These are phyloP conservation scores for Portunus trituberculatus DNA, from an alignment of 1,140 invertebrate genomes.

Conservation along the genomic window DNA sequence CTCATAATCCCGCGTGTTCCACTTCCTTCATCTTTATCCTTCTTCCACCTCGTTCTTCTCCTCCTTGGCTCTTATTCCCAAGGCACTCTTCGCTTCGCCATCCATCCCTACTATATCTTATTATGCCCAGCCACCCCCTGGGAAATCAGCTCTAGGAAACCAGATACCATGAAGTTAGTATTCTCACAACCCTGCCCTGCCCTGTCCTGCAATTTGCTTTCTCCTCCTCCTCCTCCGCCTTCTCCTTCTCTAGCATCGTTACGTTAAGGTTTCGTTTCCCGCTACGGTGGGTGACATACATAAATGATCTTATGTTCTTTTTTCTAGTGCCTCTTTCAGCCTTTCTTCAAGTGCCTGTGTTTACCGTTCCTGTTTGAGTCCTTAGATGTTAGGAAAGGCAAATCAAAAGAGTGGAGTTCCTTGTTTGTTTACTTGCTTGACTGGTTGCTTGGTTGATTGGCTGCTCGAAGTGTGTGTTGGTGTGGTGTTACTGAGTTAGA, in stretches of 20 bases:
- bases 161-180: conserved; percentile 13
- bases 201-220: neutral
- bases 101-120: no score
- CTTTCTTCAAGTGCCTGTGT: neutral
- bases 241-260: neutral
- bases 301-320: neutral
- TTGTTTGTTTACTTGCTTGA: no score
- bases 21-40: neutral
- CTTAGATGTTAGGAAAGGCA: no score
- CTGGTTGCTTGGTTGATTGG: no score
- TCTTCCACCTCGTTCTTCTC: no score
- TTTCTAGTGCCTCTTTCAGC: neutral
- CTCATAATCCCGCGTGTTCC: no score
- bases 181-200: neutral
- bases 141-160: neutral
- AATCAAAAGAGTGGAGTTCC: no score
- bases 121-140: neutral
- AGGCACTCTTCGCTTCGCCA: no score
- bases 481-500: no score
- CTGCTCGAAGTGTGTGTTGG: no score
- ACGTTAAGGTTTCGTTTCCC: neutral
- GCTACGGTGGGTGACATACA: neutral
- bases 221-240: neutral
- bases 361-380: neutral
- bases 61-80: no score